phyloP scores from a whole-genome alignment of 1,140 invertebrate species.

The Choristoneura fumiferana region DNA sequence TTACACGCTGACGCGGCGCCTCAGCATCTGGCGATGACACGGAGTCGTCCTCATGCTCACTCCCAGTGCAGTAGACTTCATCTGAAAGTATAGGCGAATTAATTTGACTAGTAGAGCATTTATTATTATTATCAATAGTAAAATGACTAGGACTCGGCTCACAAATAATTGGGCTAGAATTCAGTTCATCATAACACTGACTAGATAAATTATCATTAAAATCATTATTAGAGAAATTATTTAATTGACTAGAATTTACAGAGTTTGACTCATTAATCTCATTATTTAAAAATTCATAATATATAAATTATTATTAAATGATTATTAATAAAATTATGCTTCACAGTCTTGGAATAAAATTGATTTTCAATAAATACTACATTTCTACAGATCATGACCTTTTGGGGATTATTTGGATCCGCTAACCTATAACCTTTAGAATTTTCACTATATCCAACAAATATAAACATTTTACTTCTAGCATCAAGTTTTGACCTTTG shows the following conservation, averaged over 20 bases:
- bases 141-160: not conserved
- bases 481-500: conserved; percentile 1
- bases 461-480: conserved; percentile 7
- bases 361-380: conserved; percentile 17
- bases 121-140: too few species aligned
- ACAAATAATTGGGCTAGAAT: too few species aligned
- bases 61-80: too few species aligned
- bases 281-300: not conserved
- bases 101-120: too few species aligned
- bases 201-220: not conserved
- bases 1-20: too few species aligned
- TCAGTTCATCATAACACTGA: not conserved
- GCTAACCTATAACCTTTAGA: conserved; percentile 15
- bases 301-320: not conserved
- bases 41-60: too few species aligned
- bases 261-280: too few species aligned
- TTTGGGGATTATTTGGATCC: conserved; percentile 3
- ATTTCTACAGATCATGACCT: conserved; percentile 9
- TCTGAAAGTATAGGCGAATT: not conserved
- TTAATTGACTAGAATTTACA: too few species aligned
- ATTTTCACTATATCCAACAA: conserved; percentile 20
- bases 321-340: not conserved
- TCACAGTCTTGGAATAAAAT: too few species aligned
- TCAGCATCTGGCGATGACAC: too few species aligned
- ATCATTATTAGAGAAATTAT: not conserved